Evolutionary conservation across 2,113 vertebrate genomes (phyloP).

Genomic region (Gavia stellata): DNA sequence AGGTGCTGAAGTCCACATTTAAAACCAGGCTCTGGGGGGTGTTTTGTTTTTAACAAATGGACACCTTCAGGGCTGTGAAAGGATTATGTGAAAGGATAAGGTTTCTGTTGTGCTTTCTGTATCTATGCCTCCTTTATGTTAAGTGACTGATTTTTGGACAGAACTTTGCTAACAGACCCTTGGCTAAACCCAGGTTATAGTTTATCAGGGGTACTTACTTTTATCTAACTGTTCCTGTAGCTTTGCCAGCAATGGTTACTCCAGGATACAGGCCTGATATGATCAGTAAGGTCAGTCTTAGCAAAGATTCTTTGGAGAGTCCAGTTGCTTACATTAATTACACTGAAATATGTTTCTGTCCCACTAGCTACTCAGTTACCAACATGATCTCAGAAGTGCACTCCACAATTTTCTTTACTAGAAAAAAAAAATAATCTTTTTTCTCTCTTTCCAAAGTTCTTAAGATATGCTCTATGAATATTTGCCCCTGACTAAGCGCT

Average conservation of each 20-base stretch:
- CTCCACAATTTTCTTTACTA: background rate
- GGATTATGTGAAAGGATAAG: background rate
- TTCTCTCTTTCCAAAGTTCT: background rate
- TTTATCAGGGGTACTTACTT: background rate
- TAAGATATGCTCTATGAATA: background rate
- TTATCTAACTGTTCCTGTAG: background rate
- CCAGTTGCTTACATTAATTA: background rate
- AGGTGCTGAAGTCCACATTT: background rate
- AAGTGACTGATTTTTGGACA: background rate
- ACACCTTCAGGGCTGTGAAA: background rate
- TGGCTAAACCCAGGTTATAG: background rate
- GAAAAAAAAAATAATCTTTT: background rate
- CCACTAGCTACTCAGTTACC: background rate
- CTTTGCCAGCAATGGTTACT: background rate
- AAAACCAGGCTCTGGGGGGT: background rate
- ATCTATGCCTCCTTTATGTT: background rate
- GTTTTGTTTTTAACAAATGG: background rate
- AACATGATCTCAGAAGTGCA: background rate
- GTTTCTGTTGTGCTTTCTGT: background rate
- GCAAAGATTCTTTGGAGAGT: background rate
- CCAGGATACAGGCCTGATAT: background rate
- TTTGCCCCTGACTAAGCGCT: background rate
- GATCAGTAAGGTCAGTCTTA: background rate
- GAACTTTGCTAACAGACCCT: background rate
- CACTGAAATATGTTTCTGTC: background rate